A percentile compares a stretch with the other conserved stretches of the same genome.
Conservation (phyloP, 2,113 vertebrate genomes). For the Centrocercus urophasianus region DNA sequence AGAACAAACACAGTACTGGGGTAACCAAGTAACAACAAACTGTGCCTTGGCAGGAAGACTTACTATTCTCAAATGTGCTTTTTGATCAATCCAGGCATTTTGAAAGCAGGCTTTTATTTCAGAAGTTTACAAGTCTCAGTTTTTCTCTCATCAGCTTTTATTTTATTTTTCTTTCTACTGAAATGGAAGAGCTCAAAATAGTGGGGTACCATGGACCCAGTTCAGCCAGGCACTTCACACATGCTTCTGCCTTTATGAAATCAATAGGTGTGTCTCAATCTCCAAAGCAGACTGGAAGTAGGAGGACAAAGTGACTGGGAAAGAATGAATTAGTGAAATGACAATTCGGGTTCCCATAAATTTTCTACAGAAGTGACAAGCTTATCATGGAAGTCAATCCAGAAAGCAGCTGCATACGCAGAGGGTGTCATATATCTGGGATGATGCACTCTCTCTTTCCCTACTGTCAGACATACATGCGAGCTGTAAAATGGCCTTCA, state of each 20-base stretch:
- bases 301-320: neutral
- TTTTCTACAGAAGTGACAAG: slow-evolving; percentile 5
- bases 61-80: neutral
- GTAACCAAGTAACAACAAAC: neutral
- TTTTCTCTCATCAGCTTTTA: neutral
- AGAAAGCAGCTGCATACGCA: neutral
- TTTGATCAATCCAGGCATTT: neutral
- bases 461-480: neutral
- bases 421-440: neutral
- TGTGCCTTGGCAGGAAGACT: neutral
- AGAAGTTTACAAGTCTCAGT: neutral
- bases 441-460: slow-evolving; percentile 19
- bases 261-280: neutral
- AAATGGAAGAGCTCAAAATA: neutral
- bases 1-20: neutral
- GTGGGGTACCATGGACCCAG: neutral
- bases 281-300: neutral
- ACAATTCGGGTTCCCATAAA: neutral
- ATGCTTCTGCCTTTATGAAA: neutral
- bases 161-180: neutral
- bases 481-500: neutral
- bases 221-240: neutral
- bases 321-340: slow-evolving; percentile 10
- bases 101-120: neutral
- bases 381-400: slow-evolving; percentile 36